Evolutionary conservation across 2,113 vertebrate genomes (phyloP).

Genomic region (Lepisosteus oculatus): DNA sequence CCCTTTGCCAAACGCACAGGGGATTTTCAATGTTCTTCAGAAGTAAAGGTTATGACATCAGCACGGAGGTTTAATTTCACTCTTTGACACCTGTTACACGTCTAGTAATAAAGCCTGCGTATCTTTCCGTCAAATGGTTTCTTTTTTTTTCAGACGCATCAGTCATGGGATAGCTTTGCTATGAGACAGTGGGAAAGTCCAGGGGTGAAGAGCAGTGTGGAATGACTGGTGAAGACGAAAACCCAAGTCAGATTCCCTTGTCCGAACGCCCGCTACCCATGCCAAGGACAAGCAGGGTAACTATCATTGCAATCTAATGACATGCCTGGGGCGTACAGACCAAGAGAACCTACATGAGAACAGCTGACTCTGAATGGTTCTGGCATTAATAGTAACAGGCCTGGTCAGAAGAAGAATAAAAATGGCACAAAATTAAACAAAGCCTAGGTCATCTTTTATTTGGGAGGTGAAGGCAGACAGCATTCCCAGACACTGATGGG

Average conservation of each 20-base stretch:
- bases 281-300: background rate
- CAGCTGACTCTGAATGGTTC: background rate
- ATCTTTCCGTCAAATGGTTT: too few species aligned
- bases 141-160: too few species aligned
- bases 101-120: too few species aligned
- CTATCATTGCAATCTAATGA: background rate
- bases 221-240: background rate
- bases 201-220: too few species aligned
- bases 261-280: background rate
- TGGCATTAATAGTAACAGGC: background rate
- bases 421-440: background rate
- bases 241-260: background rate
- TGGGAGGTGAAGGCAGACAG: constrained; percentile 22
- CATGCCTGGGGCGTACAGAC: too few species aligned
- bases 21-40: too few species aligned
- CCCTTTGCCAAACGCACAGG: too few species aligned
- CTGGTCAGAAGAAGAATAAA: background rate
- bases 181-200: too few species aligned
- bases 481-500: constrained; percentile 49
- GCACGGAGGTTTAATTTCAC: too few species aligned
- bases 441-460: background rate
- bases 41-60: too few species aligned
- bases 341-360: background rate
- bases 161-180: too few species aligned
- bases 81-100: too few species aligned